A percentile compares a stretch with the other conserved stretches of the same genome.
Evolutionary conservation across 1,140 invertebrate genomes (phyloP).

Genomic region (Drosophila fuyamai): DNA sequence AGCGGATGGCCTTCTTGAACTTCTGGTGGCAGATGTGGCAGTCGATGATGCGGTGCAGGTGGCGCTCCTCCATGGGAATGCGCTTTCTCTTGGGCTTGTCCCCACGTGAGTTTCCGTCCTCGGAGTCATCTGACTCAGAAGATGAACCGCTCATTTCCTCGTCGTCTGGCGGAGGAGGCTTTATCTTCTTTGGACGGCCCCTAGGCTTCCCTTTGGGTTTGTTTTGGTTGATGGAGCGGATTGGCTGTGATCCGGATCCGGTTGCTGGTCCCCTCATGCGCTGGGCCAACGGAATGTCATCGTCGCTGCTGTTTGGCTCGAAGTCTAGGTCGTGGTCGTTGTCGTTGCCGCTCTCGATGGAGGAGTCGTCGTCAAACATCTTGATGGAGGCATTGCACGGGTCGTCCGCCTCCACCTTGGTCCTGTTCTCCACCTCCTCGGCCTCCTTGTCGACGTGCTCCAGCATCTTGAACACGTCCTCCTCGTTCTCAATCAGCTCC

Average conservation of each 20-base stretch:
- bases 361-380: slow-evolving; percentile 62
- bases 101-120: slow-evolving; percentile 25
- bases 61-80: slow-evolving; percentile 66
- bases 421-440: slow-evolving; percentile 61
- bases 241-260: neutral
- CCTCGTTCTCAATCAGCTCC: slow-evolving; percentile 78
- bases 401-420: slow-evolving; percentile 32
- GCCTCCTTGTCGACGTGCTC: slow-evolving; percentile 79
- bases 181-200: slow-evolving; percentile 47
- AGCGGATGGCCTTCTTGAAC: slow-evolving; percentile 78
- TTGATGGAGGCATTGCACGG: slow-evolving; percentile 19
- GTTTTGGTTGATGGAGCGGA: neutral
- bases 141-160: slow-evolving; percentile 37
- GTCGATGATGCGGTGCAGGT: slow-evolving; percentile 75
- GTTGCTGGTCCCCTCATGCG: slow-evolving; percentile 47
- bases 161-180: slow-evolving; percentile 30
- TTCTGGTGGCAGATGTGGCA: slow-evolving; percentile 83
- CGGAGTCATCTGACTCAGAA: slow-evolving; percentile 44
- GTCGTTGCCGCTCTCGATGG: slow-evolving; percentile 66
- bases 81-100: slow-evolving; percentile 71
- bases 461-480: slow-evolving; percentile 81
- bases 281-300: slow-evolving; percentile 72
- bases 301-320: slow-evolving; percentile 75
- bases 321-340: slow-evolving; percentile 62
- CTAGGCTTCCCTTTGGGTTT: slow-evolving; percentile 42